These are phyloP conservation scores for Sebastolobus altivelis DNA, from an alignment of 2,797 vertebrate species.

Conservation along the genomic window DNA sequence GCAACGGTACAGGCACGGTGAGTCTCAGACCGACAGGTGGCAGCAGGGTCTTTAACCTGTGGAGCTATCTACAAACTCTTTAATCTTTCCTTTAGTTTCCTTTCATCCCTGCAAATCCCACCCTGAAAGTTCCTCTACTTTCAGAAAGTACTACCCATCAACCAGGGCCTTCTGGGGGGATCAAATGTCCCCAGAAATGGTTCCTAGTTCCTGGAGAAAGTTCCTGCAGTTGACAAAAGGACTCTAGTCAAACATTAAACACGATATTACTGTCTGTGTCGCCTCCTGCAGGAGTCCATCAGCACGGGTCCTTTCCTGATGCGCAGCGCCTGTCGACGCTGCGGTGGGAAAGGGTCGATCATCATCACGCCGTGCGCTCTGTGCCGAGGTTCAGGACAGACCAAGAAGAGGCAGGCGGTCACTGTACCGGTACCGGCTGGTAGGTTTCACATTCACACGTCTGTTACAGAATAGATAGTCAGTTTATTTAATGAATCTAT, in stretches of 20 bases:
- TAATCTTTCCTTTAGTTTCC: background rate
- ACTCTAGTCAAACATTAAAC: fast-evolving
- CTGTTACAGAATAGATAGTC: background rate
- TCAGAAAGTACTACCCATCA: background rate
- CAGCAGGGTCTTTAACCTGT: background rate
- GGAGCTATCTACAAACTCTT: no score
- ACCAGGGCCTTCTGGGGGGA: background rate
- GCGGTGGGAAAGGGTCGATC: slow-evolving; percentile 89
- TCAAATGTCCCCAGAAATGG: background rate
- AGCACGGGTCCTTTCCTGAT: slow-evolving; percentile 94
- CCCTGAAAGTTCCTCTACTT: background rate
- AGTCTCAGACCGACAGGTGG: slow-evolving; percentile 41
- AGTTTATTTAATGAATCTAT: background rate
- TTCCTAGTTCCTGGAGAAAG: background rate
- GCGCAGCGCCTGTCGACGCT: slow-evolving; percentile 92
- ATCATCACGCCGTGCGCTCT: slow-evolving; percentile 85
- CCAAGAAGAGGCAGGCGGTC: slow-evolving; percentile 91
- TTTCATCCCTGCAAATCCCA: background rate
- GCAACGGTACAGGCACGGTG: slow-evolving; percentile 94
- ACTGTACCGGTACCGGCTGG: slow-evolving; percentile 93
- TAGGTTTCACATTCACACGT: slow-evolving; percentile 67
- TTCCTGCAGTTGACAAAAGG: background rate
- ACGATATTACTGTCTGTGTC: background rate
- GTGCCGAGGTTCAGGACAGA: slow-evolving; percentile 91
- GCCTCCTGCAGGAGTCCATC: slow-evolving; percentile 87